Conservation (phyloP, 1,140 invertebrate genomes). For the Panagrolaimus sp. region DNA sequence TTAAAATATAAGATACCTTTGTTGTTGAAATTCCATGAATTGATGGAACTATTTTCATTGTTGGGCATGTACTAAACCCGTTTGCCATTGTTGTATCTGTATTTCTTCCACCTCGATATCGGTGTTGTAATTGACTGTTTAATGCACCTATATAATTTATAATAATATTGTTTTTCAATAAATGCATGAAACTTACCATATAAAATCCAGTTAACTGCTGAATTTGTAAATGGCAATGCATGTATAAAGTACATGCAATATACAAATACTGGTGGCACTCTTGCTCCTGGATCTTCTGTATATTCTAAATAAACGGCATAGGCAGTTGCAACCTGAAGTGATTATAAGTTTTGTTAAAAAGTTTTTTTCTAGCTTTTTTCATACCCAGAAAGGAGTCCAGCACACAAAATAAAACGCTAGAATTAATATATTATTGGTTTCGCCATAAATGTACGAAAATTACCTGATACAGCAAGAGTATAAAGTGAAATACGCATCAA, state of each 20-base stretch:
- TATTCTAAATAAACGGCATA: conserved; percentile 55
- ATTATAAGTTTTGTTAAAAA: neutral
- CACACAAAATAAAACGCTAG: conserved; percentile 58
- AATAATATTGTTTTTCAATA: too few relatives aligned
- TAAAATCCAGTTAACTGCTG: conserved; percentile 51
- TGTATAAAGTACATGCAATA: conserved; percentile 54
- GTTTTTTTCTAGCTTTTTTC: too few relatives aligned
- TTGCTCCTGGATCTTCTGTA: conserved; percentile 43
- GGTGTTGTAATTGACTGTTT: conserved; percentile 53
- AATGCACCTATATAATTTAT: conserved; percentile 49
- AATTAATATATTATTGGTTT: too few relatives aligned
- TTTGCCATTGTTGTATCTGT: conserved; percentile 7
- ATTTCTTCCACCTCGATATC: conserved; percentile 15
- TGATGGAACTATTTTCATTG: conserved; percentile 13
- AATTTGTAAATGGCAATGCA: conserved; percentile 54
- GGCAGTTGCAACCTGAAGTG: conserved; percentile 26
- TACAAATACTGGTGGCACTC: conserved; percentile 51
- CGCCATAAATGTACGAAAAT: too few relatives aligned
- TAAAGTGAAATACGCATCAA: conserved; percentile 55
- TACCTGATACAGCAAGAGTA: conserved; percentile 56
- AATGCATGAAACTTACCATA: conserved; percentile 44
- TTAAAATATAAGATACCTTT: neutral
- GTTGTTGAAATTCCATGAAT: conserved; percentile 7
- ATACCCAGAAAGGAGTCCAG: conserved; percentile 54
- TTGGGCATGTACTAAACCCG: conserved; percentile 7